Conservation (phyloP, 2,113 vertebrate genomes). For the Egretta garzetta region DNA sequence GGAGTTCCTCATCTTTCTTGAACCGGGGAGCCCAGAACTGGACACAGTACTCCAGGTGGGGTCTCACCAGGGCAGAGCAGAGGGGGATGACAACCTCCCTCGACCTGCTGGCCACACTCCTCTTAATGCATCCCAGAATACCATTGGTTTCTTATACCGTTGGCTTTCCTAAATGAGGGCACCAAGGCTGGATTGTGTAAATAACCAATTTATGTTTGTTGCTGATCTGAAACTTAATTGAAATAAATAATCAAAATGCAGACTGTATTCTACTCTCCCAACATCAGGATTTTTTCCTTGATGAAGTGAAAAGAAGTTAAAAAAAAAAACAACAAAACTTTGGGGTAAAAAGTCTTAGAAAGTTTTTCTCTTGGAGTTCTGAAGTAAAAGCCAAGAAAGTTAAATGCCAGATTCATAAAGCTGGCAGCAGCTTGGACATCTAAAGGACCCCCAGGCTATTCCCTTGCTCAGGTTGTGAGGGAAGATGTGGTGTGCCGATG, state of each 20-base stretch:
- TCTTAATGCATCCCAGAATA: no score
- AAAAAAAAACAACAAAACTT: background rate
- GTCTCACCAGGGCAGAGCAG: no score
- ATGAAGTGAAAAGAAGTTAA: background rate
- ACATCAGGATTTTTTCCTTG: background rate
- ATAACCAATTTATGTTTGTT: background rate
- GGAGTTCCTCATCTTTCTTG: no score
- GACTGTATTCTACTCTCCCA: background rate
- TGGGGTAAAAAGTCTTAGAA: background rate
- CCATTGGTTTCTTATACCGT: no score
- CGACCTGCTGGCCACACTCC: no score
- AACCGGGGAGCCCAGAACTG: no score
- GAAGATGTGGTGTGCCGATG: background rate
- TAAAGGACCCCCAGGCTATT: background rate
- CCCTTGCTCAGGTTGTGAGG: background rate
- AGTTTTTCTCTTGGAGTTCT: background rate
- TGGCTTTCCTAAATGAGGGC: background rate
- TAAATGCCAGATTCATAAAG: background rate
- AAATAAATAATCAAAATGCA: background rate
- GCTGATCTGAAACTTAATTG: background rate
- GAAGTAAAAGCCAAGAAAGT: background rate
- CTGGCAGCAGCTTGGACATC: background rate
- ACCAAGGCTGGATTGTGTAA: background rate
- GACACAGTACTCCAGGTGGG: no score
- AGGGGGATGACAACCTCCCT: no score